Percentiles rank a stretch among this genome's conserved stretches.
These are phyloP conservation scores for Gandaritis pyraliata DNA, from an alignment of 2,888 invertebrate genomes.

Conservation along the genomic window DNA sequence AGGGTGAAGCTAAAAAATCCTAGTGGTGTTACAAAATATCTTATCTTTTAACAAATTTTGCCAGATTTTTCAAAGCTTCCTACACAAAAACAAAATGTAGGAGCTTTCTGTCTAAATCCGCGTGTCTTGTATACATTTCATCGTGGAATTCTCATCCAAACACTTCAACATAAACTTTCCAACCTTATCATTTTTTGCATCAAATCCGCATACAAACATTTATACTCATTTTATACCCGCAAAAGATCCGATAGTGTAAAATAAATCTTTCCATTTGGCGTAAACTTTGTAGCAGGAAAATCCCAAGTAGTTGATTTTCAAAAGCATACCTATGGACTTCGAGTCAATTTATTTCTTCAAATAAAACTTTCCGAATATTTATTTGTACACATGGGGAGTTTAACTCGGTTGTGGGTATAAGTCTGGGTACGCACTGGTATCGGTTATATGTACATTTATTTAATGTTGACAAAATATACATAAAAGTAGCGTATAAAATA, in stretches of 20 bases:
- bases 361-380: slow-evolving; percentile 51
- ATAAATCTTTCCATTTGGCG: slow-evolving; percentile 48
- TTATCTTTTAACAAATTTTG: too few species aligned
- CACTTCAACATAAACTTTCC: not conserved
- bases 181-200: slow-evolving; percentile 23
- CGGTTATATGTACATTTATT: too few species aligned
- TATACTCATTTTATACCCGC: slow-evolving; percentile 31
- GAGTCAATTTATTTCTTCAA: slow-evolving; percentile 58
- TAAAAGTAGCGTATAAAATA: too few species aligned
- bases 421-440: slow-evolving; percentile 38
- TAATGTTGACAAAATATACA: too few species aligned
- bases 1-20: too few species aligned
- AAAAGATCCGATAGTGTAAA: slow-evolving; percentile 37
- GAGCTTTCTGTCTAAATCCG: not conserved
- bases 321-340: slow-evolving; percentile 43
- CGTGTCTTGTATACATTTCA: not conserved
- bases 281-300: slow-evolving; percentile 47
- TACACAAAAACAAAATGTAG: not conserved
- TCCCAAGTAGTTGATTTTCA: slow-evolving; percentile 47
- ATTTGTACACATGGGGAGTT: slow-evolving; percentile 42
- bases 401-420: slow-evolving; percentile 39
- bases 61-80: not conserved
- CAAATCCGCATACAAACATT: slow-evolving; percentile 30
- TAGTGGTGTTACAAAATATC: too few species aligned
- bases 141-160: not conserved